Conservation (phyloP, 2,797 vertebrate genomes). For the Rousettus madagascariensis region DNA sequence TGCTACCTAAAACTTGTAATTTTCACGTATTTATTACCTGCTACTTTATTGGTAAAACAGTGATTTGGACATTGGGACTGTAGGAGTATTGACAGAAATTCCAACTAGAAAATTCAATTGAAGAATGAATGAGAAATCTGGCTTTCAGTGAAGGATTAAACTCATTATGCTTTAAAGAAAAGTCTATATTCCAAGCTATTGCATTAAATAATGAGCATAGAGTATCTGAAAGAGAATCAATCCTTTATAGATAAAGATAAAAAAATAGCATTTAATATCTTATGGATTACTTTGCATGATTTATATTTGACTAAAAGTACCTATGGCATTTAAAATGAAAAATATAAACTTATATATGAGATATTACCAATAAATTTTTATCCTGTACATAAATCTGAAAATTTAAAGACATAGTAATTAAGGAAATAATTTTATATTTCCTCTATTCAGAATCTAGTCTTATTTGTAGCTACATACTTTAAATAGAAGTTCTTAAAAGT, state of each 20-base stretch:
- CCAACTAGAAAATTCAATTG: neutral
- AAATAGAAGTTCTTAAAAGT: neutral
- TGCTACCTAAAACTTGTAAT: neutral
- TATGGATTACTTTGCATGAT: neutral
- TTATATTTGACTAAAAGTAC: neutral
- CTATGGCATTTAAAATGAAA: neutral
- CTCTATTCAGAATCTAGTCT: neutral
- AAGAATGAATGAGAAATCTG: neutral
- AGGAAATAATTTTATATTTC: neutral
- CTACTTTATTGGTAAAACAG: neutral
- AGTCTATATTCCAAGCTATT: neutral
- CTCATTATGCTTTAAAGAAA: neutral
- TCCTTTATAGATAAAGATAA: neutral
- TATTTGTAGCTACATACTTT: neutral
- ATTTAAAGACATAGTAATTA: neutral
- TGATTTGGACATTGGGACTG: neutral
- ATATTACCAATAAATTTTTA: neutral
- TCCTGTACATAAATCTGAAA: constrained; percentile 13
- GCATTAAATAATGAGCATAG: neutral
- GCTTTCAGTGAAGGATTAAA: neutral
- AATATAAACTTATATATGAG: neutral
- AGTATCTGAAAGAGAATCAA: neutral
- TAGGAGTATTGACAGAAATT: neutral
- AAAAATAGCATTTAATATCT: neutral
- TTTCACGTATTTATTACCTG: neutral